Percentiles rank a stretch among this genome's conserved stretches.
phyloP scores from a whole-genome alignment of 2,113 vertebrate genomes.

The Accipiter cooperii region DNA sequence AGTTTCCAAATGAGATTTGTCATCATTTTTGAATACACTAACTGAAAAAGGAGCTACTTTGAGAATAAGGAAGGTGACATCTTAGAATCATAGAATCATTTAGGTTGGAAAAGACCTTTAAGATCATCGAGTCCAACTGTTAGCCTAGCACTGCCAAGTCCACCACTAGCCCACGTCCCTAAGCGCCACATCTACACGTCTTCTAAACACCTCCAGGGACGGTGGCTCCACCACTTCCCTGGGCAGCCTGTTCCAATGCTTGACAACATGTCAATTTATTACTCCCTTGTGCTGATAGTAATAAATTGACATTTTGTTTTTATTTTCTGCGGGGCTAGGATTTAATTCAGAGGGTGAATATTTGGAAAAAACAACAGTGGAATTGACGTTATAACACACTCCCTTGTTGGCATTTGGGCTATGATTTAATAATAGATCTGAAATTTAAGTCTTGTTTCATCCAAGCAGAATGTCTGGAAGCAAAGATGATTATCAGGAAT shows the following conservation, averaged over 20 bases:
- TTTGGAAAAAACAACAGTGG: neutral
- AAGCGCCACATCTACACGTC: no score
- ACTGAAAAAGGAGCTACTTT: neutral
- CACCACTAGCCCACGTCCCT: no score
- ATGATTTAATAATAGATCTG: neutral
- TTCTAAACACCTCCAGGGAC: no score
- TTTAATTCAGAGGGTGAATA: neutral
- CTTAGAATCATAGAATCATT: neutral
- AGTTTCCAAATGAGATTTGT: neutral
- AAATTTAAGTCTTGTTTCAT: slow-evolving; percentile 22
- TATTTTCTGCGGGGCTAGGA: neutral
- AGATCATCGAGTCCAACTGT: no score
- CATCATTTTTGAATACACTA: neutral
- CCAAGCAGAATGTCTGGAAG: slow-evolving; percentile 8
- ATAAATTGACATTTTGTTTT: neutral
- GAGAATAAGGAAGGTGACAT: neutral
- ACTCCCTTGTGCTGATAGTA: neutral
- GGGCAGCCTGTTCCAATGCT: no score
- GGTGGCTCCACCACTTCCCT: no score
- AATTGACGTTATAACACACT: neutral
- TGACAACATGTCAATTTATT: no score
- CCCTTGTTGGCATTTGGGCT: neutral
- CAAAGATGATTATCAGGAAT: slow-evolving; percentile 33
- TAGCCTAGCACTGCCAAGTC: no score
- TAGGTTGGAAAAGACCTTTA: no score